These are phyloP conservation scores for Panthera uncia DNA, from an alignment of 2,113 vertebrate genomes.

Conservation along the genomic window DNA sequence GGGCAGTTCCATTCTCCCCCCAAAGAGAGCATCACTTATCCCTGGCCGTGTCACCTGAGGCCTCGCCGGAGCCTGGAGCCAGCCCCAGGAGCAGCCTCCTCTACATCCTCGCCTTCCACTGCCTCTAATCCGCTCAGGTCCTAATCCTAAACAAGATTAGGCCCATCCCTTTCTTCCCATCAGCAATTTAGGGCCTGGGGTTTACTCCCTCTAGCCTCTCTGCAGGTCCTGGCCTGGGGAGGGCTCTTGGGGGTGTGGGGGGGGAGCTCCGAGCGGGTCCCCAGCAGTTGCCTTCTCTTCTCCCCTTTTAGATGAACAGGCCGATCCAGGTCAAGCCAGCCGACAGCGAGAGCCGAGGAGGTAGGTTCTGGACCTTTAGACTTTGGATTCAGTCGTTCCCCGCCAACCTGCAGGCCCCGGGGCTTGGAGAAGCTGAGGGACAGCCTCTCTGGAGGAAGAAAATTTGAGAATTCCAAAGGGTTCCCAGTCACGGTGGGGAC, in stretches of 20 bases:
- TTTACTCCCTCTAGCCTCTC: background rate
- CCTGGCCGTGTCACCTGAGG: background rate
- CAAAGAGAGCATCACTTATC: background rate
- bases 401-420: background rate
- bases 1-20: background rate
- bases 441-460: background rate
- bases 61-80: background rate
- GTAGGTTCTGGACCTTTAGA: conserved; percentile 81
- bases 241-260: background rate
- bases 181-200: background rate
- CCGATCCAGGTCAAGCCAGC: conserved; percentile 97
- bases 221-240: background rate
- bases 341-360: conserved; percentile 96
- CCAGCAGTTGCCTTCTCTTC: conserved; percentile 61
- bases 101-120: background rate
- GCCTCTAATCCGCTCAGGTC: background rate
- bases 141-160: background rate
- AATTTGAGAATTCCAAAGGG: background rate
- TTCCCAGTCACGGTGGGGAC: background rate
- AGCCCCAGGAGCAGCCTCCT: background rate
- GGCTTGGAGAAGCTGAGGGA: background rate
- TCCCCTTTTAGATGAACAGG: conserved; percentile 92
- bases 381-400: background rate
- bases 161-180: background rate
- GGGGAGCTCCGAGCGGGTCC: background rate